phyloP scores from a whole-genome alignment of 2,113 vertebrate species.

The Oceanodroma tethys region DNA sequence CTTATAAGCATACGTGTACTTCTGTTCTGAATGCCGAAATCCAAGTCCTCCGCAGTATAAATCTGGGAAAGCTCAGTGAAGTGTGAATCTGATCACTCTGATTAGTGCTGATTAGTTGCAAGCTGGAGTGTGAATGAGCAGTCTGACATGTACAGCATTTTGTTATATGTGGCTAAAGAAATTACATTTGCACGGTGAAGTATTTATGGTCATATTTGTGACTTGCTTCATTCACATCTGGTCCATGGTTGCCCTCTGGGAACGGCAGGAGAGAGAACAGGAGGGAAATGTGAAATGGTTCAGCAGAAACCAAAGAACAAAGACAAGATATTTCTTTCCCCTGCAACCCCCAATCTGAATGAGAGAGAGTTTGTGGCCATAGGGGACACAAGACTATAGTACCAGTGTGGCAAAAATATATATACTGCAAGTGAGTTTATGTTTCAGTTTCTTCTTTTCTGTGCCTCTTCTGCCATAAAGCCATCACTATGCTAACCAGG shows the following conservation, averaged over 20 bases:
- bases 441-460: neutral
- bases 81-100: conserved; percentile 48
- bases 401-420: neutral
- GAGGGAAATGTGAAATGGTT: conserved; percentile 43
- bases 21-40: neutral
- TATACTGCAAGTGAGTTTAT: neutral
- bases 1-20: neutral
- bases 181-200: conserved; percentile 45
- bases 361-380: neutral
- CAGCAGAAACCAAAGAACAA: conserved; percentile 29
- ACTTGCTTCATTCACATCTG: conserved; percentile 65
- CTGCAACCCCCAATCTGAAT: neutral
- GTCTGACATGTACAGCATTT: neutral
- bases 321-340: conserved; percentile 8
- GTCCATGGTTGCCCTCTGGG: conserved; percentile 34
- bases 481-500: neutral
- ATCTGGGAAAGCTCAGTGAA: conserved; percentile 32
- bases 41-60: conserved; percentile 20
- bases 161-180: conserved; percentile 31
- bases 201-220: conserved; percentile 65
- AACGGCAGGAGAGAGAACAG: neutral
- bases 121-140: conserved; percentile 47
- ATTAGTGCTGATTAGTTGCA: conserved; percentile 52
- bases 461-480: neutral
- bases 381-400: neutral